Percentiles rank a stretch among this genome's conserved stretches.
Evolutionary conservation across 2,888 invertebrate genomes (phyloP).

Genomic region (Agapostemon virescens): DNA sequence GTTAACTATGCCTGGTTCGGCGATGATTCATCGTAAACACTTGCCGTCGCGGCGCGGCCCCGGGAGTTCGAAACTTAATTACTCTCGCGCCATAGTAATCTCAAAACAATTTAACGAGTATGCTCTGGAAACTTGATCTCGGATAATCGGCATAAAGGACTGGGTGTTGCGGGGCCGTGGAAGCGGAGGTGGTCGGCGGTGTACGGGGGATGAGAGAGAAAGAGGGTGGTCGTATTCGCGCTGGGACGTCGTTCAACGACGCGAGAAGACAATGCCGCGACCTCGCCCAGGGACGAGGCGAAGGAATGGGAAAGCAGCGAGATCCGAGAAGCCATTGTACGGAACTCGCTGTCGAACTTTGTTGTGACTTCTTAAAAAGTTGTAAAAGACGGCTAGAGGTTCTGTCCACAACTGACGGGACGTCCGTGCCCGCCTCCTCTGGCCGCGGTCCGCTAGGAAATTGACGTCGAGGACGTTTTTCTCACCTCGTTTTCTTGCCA

Average conservation of each 20-base stretch:
- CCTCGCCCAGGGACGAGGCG: conserved; percentile 40
- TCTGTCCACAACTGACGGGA: conserved; percentile 64
- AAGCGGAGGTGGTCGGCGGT: conserved; percentile 23
- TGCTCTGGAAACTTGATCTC: conserved; percentile 60
- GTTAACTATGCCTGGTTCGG: conserved; percentile 22
- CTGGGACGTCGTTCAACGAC: conserved; percentile 46
- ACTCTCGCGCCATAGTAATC: conserved; percentile 54
- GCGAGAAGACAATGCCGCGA: conserved; percentile 73
- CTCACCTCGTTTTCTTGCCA: conserved; percentile 48
- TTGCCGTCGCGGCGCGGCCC: conserved; percentile 37
- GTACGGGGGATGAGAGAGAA: background rate
- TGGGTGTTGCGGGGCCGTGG: conserved; percentile 26
- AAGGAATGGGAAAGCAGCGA: conserved; percentile 56
- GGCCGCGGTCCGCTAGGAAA: conserved; percentile 47
- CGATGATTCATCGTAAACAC: conserved; percentile 25
- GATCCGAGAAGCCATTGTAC: conserved; percentile 73
- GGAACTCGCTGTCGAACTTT: conserved; percentile 74
- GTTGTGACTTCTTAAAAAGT: conserved; percentile 75
- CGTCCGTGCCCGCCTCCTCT: conserved; percentile 55
- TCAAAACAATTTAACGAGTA: conserved; percentile 64
- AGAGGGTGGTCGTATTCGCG: conserved; percentile 50
- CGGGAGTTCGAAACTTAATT: conserved; percentile 59
- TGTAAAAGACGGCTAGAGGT: conserved; percentile 70
- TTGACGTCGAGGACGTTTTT: conserved; percentile 70
- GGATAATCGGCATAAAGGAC: conserved; percentile 64